Base-by-base conservation (phyloP, 1,140 invertebrate genomes). In the Micrasema longulum region DNA sequence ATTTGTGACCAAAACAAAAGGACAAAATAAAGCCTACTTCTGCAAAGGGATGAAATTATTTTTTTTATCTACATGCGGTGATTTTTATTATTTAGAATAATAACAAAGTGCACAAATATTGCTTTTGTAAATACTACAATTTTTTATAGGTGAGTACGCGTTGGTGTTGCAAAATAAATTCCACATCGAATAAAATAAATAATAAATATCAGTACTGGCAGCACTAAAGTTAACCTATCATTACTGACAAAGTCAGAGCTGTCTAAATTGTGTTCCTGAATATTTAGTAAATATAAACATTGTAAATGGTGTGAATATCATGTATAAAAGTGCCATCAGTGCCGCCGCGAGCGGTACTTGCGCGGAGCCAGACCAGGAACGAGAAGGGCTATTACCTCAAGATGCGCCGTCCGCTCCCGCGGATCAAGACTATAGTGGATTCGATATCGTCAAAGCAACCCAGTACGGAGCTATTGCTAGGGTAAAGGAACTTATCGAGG, bases 361-460 rank as follows among this genome's bases (percentile, higher is more conserved):
- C 75, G 79, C 60, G 71, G 78, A 57, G 38, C 50, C 67, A 9
- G 85, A 86, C 64, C 78, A 80, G 48, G 86, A 87, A 47, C 82
- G 81, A 55, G 84, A 86, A 71, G 79, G 80, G 18, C 84, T 85
- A 14, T 78, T 70, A 11, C 55, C 87, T 57, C 86, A 86, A 68
- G 88, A 89, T 71, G 79, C 80, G n/a, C 84, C 85, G n/a, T 78
- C 82, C 68, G 79, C 82, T 63, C 86, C 87, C 69, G 86, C 86
- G 41, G 86, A 87, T 12, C 80, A 86, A 11, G 88, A 90, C 78
- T 93, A 91, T 77, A 93, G 90, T 77, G 90, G 90, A 62, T 97
- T 95, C 83, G 96, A 97, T 79, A 97, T 97, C 76, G 92, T 98
- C 20, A 95, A 95, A 86, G 97, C 97, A 2, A 97, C 96, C 20